A percentile compares a stretch with the other conserved stretches of the same genome.
phyloP scores from a whole-genome alignment of 1,140 invertebrate species.

The Acromyrmex charruanus region DNA sequence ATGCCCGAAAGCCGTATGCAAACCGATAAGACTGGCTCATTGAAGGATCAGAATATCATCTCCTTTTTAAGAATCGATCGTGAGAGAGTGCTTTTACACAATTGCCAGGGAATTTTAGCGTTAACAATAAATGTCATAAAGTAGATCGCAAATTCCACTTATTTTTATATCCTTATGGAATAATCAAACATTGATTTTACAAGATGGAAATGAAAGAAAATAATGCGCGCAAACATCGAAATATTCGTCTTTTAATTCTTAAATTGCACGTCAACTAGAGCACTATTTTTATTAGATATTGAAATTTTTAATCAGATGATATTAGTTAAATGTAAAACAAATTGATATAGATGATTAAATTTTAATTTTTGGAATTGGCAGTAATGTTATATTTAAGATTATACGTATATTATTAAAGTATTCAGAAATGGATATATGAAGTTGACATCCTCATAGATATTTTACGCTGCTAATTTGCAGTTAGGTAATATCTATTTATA shows the following conservation, averaged over 20 bases:
- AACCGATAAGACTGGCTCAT: constrained; percentile 32
- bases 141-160: background rate
- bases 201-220: background rate
- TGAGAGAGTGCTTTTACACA: constrained; percentile 4
- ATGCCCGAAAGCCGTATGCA: constrained; percentile 30
- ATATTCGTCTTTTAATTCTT: background rate
- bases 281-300: constrained; percentile 12
- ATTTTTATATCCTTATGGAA: background rate
- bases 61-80: constrained; percentile 20
- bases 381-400: background rate
- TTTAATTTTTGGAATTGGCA: constrained; percentile 8
- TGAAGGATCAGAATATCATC: constrained; percentile 2
- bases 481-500: background rate
- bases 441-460: background rate
- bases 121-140: background rate
- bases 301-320: background rate
- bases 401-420: background rate
- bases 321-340: constrained; percentile 42
- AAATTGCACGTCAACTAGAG: background rate
- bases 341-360: background rate
- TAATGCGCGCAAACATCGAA: background rate
- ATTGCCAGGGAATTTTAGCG: background rate
- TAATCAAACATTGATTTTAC: background rate
- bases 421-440: too few species aligned
- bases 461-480: constrained; percentile 18